Percentiles rank a stretch among this genome's conserved stretches.
Evolutionary conservation across 1,140 invertebrate genomes (phyloP).

Genomic region (Trialeurodes vaporariorum): DNA sequence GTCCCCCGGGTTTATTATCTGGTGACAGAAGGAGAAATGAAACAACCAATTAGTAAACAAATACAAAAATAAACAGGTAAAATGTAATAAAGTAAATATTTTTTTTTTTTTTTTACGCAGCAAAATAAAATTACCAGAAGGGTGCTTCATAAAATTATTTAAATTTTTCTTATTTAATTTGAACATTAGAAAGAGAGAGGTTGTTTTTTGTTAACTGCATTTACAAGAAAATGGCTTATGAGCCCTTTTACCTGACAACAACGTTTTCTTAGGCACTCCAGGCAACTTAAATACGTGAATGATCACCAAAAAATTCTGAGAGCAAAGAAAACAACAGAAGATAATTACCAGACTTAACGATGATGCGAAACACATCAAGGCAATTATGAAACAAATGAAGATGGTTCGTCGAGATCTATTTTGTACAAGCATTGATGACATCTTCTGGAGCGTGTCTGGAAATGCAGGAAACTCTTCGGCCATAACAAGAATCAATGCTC

Average conservation of each 20-base stretch:
- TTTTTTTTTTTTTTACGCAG: neutral
- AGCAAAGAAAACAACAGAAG: too few relatives aligned
- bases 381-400: conserved; percentile 67
- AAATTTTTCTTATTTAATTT: too few relatives aligned
- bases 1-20: neutral
- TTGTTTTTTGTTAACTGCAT: too few relatives aligned
- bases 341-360: conserved; percentile 34
- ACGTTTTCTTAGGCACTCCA: too few relatives aligned
- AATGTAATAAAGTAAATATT: neutral
- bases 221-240: too few relatives aligned
- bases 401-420: conserved; percentile 54
- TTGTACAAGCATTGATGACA: conserved; percentile 58
- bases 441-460: conserved; percentile 47
- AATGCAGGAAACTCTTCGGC: conserved; percentile 66
- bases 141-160: neutral
- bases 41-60: neutral
- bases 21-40: neutral
- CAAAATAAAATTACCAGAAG: neutral
- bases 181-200: too few relatives aligned
- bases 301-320: too few relatives aligned
- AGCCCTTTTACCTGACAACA: too few relatives aligned
- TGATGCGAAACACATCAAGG: conserved; percentile 48
- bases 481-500: conserved; percentile 65
- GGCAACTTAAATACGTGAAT: too few relatives aligned
- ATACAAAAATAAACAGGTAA: neutral